These are phyloP conservation scores for Eleutherodactylus coqui DNA, from an alignment of 2,797 vertebrate species.

Conservation along the genomic window DNA sequence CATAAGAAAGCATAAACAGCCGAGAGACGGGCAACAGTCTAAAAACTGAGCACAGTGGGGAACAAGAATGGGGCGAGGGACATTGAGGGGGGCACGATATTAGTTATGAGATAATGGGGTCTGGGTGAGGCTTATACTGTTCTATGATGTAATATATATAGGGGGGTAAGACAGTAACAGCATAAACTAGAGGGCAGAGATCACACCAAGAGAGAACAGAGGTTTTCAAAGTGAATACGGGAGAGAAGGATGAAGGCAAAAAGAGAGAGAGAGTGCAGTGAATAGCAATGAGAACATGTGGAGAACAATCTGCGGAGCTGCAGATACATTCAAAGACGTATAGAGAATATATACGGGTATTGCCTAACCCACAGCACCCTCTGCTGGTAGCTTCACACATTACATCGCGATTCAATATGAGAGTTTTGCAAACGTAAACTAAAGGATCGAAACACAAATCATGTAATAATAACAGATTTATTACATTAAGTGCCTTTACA, in stretches of 20 bases:
- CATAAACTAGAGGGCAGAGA: conserved; percentile 12
- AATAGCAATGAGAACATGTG: conserved; percentile 52
- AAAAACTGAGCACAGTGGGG: background rate
- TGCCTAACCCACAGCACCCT: conserved; percentile 34
- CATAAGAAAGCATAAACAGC: conserved; percentile 36
- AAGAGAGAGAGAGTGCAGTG: conserved; percentile 35
- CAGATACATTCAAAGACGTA: background rate
- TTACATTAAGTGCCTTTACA: too few relatives aligned
- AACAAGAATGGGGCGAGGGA: background rate
- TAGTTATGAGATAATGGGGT: background rate
- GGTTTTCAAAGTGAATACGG: background rate
- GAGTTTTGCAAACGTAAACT: background rate
- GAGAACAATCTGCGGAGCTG: conserved; percentile 9
- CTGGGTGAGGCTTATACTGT: background rate
- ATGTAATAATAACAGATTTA: background rate
- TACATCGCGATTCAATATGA: too few relatives aligned
- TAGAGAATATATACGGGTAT: background rate
- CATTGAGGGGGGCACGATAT: background rate
- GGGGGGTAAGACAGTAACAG: background rate
- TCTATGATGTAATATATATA: background rate
- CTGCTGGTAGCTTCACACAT: conserved; percentile 33
- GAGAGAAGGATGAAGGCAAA: background rate
- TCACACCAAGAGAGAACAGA: background rate
- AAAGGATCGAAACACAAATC: background rate
- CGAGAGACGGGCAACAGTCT: conserved; percentile 28